Evolutionary conservation across 2,113 vertebrate genomes (phyloP).

Genomic region (Clinocottus analis): DNA sequence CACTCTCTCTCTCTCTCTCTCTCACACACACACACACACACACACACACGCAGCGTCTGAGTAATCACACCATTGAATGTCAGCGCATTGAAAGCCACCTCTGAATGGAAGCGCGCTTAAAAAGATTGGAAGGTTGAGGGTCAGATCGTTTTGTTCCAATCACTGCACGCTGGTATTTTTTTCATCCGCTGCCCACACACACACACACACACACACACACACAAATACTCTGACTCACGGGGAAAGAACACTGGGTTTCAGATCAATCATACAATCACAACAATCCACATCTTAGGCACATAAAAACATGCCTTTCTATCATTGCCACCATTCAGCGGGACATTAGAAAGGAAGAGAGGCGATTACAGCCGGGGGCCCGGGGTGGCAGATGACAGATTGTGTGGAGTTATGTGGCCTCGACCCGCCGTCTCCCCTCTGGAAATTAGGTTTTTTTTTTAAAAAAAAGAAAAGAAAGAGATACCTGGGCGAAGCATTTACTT

Average conservation of each 20-base stretch:
- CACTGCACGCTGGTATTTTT: constrained; percentile 61
- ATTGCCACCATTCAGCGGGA: constrained; percentile 41
- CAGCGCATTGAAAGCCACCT: constrained; percentile 43
- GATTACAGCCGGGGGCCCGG: constrained; percentile 32
- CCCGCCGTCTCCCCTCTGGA: constrained; percentile 46
- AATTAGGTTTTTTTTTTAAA: constrained; percentile 26
- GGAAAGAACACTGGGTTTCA: constrained; percentile 45
- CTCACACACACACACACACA: background rate
- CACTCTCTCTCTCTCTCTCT: no score
- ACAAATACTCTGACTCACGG: constrained; percentile 41
- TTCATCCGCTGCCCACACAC: constrained; percentile 64
- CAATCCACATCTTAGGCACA: constrained; percentile 51
- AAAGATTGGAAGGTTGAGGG: constrained; percentile 61
- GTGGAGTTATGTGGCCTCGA: constrained; percentile 44
- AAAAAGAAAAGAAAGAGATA: no score
- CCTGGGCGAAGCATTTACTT: constrained; percentile 56
- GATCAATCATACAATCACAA: constrained; percentile 67
- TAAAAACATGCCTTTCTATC: constrained; percentile 58
- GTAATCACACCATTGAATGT: constrained; percentile 54
- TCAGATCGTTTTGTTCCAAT: constrained; percentile 62
- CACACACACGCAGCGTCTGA: constrained; percentile 21
- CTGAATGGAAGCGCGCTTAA: constrained; percentile 49
- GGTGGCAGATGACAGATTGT: constrained; percentile 49
- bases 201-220: no score
- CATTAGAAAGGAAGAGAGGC: constrained; percentile 35